phyloP scores from a whole-genome alignment of 2,888 invertebrate genomes.

The Cheilosia vulpina region DNA sequence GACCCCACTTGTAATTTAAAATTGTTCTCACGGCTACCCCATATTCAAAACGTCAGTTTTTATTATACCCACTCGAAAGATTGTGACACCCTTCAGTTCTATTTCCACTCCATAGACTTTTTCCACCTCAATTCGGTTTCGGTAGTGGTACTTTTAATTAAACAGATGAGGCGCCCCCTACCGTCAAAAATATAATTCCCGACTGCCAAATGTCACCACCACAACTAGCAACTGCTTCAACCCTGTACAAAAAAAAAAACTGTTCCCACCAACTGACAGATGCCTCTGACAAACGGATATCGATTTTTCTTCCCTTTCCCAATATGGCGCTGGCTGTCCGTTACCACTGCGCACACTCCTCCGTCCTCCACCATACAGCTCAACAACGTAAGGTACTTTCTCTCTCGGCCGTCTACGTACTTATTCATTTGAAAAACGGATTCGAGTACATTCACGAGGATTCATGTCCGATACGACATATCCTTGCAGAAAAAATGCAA shows the following conservation, averaged over 20 bases:
- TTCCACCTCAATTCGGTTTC: too few relatives aligned
- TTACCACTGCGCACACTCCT: constrained; percentile 48
- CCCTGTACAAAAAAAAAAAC: not conserved
- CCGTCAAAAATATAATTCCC: not conserved
- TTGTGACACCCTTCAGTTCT: too few relatives aligned
- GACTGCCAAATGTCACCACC: not conserved
- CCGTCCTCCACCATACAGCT: constrained; percentile 23
- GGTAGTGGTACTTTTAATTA: too few relatives aligned
- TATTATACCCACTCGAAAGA: too few relatives aligned
- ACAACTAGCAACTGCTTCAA: not conserved
- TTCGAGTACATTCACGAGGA: constrained; percentile 70
- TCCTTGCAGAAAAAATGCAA: constrained; percentile 60
- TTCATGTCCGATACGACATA: constrained; percentile 58
- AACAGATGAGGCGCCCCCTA: not conserved
- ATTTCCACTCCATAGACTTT: too few relatives aligned
- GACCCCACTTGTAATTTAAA: too few relatives aligned
- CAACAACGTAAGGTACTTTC: constrained; percentile 57
- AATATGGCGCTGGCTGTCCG: constrained; percentile 39
- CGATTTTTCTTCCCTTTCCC: constrained; percentile 60
- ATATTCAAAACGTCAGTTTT: too few relatives aligned
- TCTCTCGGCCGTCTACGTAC: constrained; percentile 52
- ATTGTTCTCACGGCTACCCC: too few relatives aligned
- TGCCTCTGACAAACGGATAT: constrained; percentile 46
- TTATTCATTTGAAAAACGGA: constrained; percentile 71
- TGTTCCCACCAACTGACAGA: constrained; percentile 2